Percentiles rank a stretch among this genome's conserved stretches.
Conservation (phyloP, 2,797 vertebrate genomes). For the Epinephelus awoara region DNA sequence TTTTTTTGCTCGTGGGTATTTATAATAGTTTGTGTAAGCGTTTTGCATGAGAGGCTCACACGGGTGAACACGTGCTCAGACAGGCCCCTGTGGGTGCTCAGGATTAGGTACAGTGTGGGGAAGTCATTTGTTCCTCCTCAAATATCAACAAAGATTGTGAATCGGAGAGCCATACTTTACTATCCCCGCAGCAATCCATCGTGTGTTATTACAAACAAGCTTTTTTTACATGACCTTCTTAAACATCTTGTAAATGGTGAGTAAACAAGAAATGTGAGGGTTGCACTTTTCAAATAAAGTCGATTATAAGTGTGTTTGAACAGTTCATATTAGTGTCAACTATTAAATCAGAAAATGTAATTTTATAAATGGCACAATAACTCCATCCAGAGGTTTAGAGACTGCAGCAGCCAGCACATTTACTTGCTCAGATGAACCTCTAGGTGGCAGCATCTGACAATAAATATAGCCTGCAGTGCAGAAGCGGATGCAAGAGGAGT, state of each 20-base stretch:
- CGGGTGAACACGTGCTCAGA: slow-evolving; percentile 33
- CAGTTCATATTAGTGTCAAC: neutral
- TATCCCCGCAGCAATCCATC: neutral
- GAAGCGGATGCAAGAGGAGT: neutral
- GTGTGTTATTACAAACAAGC: neutral
- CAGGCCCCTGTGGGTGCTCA: slow-evolving; percentile 32
- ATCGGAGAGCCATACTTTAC: neutral
- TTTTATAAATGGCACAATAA: slow-evolving; percentile 64
- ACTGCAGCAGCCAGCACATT: slow-evolving; percentile 16
- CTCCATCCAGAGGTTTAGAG: slow-evolving; percentile 75
- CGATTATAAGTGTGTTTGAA: neutral
- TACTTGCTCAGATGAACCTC: slow-evolving; percentile 51
- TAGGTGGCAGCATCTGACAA: slow-evolving; percentile 79
- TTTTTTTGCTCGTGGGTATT: slow-evolving; percentile 35
- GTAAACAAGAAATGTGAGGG: neutral
- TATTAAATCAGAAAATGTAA: neutral
- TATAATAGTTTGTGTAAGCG: slow-evolving; percentile 48
- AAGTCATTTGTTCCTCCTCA: slow-evolving; percentile 13
- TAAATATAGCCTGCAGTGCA: slow-evolving; percentile 9
- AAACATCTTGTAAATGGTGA: neutral
- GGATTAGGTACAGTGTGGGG: slow-evolving; percentile 22
- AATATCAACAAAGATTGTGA: neutral
- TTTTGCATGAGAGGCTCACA: slow-evolving; percentile 41
- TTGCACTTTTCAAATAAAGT: neutral
- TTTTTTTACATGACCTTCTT: neutral